A percentile compares a stretch with the other conserved stretches of the same genome.
phyloP scores from a whole-genome alignment of 2,888 invertebrate genomes.

The Pyrgus malvae region DNA sequence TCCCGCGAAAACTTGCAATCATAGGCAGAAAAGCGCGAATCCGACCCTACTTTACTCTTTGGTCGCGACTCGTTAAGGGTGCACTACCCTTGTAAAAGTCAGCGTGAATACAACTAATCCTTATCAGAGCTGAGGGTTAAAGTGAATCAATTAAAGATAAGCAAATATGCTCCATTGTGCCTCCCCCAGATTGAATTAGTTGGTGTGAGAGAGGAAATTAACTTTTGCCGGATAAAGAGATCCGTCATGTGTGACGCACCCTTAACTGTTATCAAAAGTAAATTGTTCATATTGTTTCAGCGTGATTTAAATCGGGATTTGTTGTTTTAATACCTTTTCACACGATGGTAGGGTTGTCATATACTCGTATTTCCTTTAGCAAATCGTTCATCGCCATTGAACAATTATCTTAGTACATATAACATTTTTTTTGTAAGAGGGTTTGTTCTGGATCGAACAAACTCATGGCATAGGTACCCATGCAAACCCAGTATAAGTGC shows the following conservation, averaged over 20 bases:
- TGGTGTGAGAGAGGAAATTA: constrained; percentile 75
- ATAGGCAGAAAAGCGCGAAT: constrained; percentile 33
- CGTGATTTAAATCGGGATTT: constrained; percentile 16
- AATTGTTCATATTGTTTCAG: constrained; percentile 55
- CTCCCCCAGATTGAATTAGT: constrained; percentile 65
- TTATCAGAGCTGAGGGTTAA: constrained; percentile 71
- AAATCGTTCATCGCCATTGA: too few relatives aligned
- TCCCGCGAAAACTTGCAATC: too few relatives aligned
- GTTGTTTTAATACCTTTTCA: background rate
- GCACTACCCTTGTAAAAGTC: constrained; percentile 79
- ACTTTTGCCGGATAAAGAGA: constrained; percentile 71
- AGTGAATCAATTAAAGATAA: constrained; percentile 82
- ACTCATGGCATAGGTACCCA: too few relatives aligned
- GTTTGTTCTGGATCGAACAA: too few relatives aligned
- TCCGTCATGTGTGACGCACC: constrained; percentile 64
- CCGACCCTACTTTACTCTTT: constrained; percentile 43
- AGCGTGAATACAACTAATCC: constrained; percentile 80
- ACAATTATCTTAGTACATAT: too few relatives aligned
- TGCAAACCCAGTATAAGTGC: too few relatives aligned
- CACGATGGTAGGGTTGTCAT: background rate
- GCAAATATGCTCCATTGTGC: constrained; percentile 77
- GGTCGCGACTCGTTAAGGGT: constrained; percentile 65
- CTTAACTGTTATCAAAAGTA: constrained; percentile 51
- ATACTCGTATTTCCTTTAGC: too few relatives aligned
- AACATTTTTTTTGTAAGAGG: too few relatives aligned